Conservation (phyloP, 2,113 vertebrate species). For the Regulus satrapa region DNA sequence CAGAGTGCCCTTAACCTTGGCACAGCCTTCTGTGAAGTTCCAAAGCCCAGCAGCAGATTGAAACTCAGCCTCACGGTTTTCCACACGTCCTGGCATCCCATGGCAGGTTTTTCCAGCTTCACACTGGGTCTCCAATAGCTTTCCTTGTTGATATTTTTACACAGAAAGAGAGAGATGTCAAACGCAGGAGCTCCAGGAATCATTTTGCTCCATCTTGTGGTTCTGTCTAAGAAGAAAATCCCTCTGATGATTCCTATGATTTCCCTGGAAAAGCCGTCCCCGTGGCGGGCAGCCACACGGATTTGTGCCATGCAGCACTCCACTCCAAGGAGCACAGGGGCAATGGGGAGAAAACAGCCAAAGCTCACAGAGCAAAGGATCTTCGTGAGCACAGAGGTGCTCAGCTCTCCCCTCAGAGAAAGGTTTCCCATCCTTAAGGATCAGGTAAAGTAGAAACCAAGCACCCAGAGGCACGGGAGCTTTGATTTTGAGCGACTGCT, state of each 20-base stretch:
- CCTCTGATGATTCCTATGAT: background rate
- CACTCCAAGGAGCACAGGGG: background rate
- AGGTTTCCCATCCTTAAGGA: background rate
- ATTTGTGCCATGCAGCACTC: background rate
- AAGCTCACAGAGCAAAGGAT: background rate
- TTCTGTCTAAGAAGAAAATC: background rate
- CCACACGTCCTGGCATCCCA: rapidly evolving
- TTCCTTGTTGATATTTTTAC: background rate
- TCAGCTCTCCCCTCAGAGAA: background rate
- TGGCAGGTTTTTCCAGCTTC: background rate
- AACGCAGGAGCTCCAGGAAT: background rate
- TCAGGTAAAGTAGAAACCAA: background rate
- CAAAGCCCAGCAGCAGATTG: background rate
- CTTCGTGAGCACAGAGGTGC: background rate
- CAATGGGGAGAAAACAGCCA: background rate
- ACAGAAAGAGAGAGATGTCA: background rate
- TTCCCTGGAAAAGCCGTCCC: background rate
- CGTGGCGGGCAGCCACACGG: rapidly evolving
- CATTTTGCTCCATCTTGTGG: slow-evolving; percentile 32
- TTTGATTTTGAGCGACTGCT: background rate
- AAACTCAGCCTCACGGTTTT: rapidly evolving
- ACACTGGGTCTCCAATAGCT: background rate
- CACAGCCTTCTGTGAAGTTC: background rate
- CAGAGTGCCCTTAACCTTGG: background rate
- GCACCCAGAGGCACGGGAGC: background rate